Evolutionary conservation across 2,888 invertebrate genomes (phyloP), one percentile per base, ranked within the genome.

Genomic region (Enchytraeus crypticus): DNA sequence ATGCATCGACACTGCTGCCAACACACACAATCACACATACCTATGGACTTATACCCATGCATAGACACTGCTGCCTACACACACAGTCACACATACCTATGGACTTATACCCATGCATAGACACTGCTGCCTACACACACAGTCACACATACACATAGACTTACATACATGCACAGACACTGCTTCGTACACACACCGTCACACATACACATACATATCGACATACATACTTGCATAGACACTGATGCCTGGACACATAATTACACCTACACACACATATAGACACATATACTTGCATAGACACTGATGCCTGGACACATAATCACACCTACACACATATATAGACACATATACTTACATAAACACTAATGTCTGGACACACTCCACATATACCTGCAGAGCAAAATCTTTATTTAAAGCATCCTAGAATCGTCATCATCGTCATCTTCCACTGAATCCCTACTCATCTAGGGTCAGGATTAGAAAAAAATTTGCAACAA

Each of bases 131-230:
- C 46, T 34, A 57, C 32, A 57, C 32, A 57, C 21, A 57, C 32
- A 57, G 8, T 49, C 32, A 57, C 21, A 57, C 32, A 49, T n/a
- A 57, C 32, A 57, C 21, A 57, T 26, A 57, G 8, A 57, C 32
- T 29, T n/a, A 57, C 45, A 51, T 27, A 57, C 29, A 62, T 33
- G 49, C 32, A 57, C 29, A 57, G 3, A 57, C 2, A 57, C 23
- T 49, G 8, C 46, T 26, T 49, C 21, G 49, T 21, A 56, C 56
- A 45, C 56, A 45, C 56, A 45, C 43, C 2, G 23, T 3, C 43
- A 56, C 43, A 26, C 34, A 33, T 32, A 33, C 26, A 57, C 14
- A 34, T 30, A 14, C 3, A 55, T 38, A 5, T 3, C 18, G 11
- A 8, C 5, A 3, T 11, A 47, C 5, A 47, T 11, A 47, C 11